Percentiles rank a stretch among this genome's conserved stretches.
These are phyloP conservation scores for Gadus macrocephalus DNA, from an alignment of 2,113 vertebrate genomes.

Conservation along the genomic window DNA sequence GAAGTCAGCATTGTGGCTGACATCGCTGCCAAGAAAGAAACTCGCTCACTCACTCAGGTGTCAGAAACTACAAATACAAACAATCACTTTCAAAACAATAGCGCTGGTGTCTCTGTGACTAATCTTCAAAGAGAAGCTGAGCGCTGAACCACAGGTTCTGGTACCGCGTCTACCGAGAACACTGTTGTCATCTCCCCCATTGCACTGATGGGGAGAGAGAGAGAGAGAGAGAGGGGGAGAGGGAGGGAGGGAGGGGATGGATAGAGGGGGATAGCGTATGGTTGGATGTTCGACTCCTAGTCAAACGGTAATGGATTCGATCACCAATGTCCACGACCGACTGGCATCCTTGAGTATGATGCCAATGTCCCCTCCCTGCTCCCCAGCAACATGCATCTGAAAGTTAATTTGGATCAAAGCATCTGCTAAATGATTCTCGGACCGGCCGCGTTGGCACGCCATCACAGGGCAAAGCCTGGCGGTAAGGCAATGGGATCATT, in stretches of 20 bases:
- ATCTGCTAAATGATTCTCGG: too few species aligned
- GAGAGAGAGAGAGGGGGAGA: background rate
- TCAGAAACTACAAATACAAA: too few species aligned
- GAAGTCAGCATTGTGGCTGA: slow-evolving; percentile 30
- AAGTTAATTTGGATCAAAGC: too few species aligned
- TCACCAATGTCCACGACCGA: too few species aligned
- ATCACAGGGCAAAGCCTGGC: slow-evolving; percentile 47
- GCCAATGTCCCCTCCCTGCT: too few species aligned
- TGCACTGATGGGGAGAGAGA: background rate
- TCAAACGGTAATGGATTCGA: too few species aligned
- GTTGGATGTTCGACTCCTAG: too few species aligned
- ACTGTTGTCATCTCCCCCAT: background rate
- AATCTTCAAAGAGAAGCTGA: slow-evolving; percentile 62
- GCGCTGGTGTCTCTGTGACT: slow-evolving; percentile 38
- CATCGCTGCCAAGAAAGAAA: slow-evolving; percentile 11
- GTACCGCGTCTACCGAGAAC: too few species aligned
- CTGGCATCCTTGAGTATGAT: too few species aligned
- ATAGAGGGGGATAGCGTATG: background rate
- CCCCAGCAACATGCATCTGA: too few species aligned
- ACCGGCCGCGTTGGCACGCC: slow-evolving; percentile 17
- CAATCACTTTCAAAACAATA: too few species aligned
- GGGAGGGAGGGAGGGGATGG: background rate
- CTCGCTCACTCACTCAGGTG: too few species aligned
- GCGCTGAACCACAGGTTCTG: slow-evolving; percentile 48
- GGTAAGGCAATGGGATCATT: slow-evolving; percentile 46